phyloP scores from a whole-genome alignment of 2,113 vertebrate genomes.

The Hassar affinis region DNA sequence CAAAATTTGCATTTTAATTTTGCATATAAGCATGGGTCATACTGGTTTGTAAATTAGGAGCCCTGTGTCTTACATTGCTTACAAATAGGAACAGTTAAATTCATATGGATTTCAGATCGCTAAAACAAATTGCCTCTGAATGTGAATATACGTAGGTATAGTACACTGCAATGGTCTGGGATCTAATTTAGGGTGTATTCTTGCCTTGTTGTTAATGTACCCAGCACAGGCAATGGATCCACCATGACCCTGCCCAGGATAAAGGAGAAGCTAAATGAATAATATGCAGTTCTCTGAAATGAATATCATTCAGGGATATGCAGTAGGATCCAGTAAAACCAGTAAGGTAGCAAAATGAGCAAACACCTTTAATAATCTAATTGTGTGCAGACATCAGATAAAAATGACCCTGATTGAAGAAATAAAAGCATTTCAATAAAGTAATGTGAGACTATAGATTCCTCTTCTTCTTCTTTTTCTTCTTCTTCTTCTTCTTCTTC shows the following conservation, averaged over 20 bases:
- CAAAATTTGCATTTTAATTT: background rate
- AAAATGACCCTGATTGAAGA: background rate
- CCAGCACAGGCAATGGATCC: background rate
- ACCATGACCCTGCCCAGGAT: background rate
- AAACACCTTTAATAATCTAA: background rate
- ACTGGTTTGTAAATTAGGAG: background rate
- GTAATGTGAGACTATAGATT: background rate
- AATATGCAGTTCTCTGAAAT: background rate
- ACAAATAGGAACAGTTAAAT: background rate
- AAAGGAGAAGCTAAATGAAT: background rate
- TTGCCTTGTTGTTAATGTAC: background rate
- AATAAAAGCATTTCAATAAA: background rate
- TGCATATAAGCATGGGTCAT: background rate
- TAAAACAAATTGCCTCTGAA: background rate
- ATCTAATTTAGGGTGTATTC: background rate
- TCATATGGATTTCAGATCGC: background rate
- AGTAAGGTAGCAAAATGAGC: background rate
- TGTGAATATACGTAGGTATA: background rate
- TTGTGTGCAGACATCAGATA: background rate
- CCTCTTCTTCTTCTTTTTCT: background rate
- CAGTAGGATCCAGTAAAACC: background rate
- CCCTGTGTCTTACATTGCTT: background rate
- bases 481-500: background rate
- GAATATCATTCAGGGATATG: background rate
- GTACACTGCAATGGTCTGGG: background rate